phyloP scores from a whole-genome alignment of 2,797 vertebrate species.

The Rhinoraja longicauda region DNA sequence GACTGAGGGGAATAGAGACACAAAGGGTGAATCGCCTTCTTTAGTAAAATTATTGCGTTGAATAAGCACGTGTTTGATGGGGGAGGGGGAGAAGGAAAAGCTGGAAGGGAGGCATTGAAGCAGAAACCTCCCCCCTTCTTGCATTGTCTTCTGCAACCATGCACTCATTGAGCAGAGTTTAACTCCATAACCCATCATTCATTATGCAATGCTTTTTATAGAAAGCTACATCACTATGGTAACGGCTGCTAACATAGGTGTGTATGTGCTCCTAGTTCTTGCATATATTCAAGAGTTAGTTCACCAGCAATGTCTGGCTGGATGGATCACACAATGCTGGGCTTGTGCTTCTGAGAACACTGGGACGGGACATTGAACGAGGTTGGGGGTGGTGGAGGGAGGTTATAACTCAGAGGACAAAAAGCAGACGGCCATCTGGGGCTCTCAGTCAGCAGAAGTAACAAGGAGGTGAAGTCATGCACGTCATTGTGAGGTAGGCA shows the following conservation, averaged over 20 bases:
- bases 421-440: constrained; percentile 3
- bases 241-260: constrained; percentile 8
- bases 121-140: neutral
- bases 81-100: neutral
- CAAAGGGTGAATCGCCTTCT: constrained; percentile 1
- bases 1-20: neutral
- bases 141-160: neutral
- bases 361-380: neutral
- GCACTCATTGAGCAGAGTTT: neutral
- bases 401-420: neutral
- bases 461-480: constrained; percentile 23
- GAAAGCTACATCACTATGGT: neutral
- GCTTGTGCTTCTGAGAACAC: neutral
- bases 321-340: constrained; percentile 3
- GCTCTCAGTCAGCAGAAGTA: neutral
- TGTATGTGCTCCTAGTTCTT: neutral
- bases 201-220: neutral
- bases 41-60: neutral
- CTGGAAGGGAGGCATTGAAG: neutral
- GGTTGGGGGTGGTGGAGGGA: neutral
- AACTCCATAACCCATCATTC: constrained; percentile 13
- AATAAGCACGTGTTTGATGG: neutral
- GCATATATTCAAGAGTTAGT: neutral
- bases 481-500: neutral
- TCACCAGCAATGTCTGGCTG: neutral